phyloP scores from a whole-genome alignment of 2,888 invertebrate species.

The Choreutis nemorana region DNA sequence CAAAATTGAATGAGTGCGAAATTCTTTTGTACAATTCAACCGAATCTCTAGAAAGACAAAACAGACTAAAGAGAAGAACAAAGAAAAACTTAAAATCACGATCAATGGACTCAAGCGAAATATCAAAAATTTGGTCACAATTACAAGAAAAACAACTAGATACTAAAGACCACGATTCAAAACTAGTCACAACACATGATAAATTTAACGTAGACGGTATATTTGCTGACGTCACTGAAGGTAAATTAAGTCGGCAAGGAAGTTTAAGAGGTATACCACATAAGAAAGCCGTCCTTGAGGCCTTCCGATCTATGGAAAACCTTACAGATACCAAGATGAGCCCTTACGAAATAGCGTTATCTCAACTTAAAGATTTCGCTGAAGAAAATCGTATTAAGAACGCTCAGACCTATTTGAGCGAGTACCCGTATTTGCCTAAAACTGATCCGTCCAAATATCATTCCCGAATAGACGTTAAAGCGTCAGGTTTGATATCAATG shows the following conservation, averaged over 20 bases:
- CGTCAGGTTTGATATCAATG: slow-evolving; percentile 52
- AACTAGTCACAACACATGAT: slow-evolving; percentile 48
- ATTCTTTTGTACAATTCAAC: slow-evolving; percentile 31
- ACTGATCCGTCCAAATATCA: slow-evolving; percentile 57
- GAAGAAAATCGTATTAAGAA: slow-evolving; percentile 38
- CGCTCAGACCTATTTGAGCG: slow-evolving; percentile 52
- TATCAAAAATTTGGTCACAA: slow-evolving; percentile 45
- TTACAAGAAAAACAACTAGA: slow-evolving; percentile 29
- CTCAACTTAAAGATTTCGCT: slow-evolving; percentile 38
- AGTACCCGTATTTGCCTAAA: slow-evolving; percentile 58
- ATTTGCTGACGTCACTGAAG: slow-evolving; percentile 55
- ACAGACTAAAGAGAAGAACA: slow-evolving; percentile 22
- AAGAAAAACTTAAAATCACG: slow-evolving; percentile 44
- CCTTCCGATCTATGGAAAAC: slow-evolving; percentile 61
- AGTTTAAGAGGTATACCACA: slow-evolving; percentile 61
- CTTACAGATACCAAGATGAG: slow-evolving; percentile 34
- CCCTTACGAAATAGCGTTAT: slow-evolving; percentile 44
- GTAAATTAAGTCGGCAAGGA: slow-evolving; percentile 52
- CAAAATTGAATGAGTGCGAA: slow-evolving; percentile 49
- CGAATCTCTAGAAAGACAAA: slow-evolving; percentile 35
- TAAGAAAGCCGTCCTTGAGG: slow-evolving; percentile 59
- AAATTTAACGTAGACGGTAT: slow-evolving; percentile 61
- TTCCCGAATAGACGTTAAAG: slow-evolving; percentile 47
- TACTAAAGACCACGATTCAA: slow-evolving; percentile 18
- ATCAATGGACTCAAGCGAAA: slow-evolving; percentile 53